These are phyloP conservation scores for Anarrhichthys ocellatus DNA, from an alignment of 2,113 vertebrate genomes.

Conservation along the genomic window DNA sequence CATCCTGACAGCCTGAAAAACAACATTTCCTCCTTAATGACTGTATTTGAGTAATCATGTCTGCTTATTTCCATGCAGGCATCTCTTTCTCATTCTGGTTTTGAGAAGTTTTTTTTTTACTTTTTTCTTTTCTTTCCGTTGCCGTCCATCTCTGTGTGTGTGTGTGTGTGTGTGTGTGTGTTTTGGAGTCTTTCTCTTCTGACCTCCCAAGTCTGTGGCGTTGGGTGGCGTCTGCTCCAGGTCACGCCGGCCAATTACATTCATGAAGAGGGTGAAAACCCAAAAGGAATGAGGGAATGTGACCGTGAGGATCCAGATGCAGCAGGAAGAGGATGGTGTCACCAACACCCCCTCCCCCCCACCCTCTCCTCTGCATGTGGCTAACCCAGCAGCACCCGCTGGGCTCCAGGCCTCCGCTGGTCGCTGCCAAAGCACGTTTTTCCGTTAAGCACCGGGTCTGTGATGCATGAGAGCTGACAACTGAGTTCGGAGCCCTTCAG, in stretches of 20 bases:
- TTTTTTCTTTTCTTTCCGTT: slow-evolving; percentile 21
- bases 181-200: slow-evolving; percentile 58
- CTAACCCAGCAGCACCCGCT: slow-evolving; percentile 65
- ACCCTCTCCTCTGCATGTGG: slow-evolving; percentile 48
- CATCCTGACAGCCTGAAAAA: slow-evolving; percentile 99
- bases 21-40: slow-evolving; percentile 99
- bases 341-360: slow-evolving; percentile 29
- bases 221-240: slow-evolving; percentile 63
- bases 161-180: slow-evolving; percentile 61
- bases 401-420: slow-evolving; percentile 65
- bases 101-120: background rate
- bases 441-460: slow-evolving; percentile 65
- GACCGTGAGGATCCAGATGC: slow-evolving; percentile 67
- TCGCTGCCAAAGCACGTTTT: slow-evolving; percentile 81
- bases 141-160: slow-evolving; percentile 3
- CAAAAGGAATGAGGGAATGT: slow-evolving; percentile 67
- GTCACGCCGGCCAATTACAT: slow-evolving; percentile 71
- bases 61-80: slow-evolving; percentile 84
- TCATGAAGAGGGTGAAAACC: slow-evolving; percentile 68
- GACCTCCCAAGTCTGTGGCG: slow-evolving; percentile 71
- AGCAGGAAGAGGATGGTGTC: slow-evolving; percentile 62
- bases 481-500: slow-evolving; percentile 64
- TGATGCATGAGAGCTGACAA: slow-evolving; percentile 84
- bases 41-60: slow-evolving; percentile 99
- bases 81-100: slow-evolving; percentile 55